These are phyloP conservation scores for Eublepharis macularius DNA, from an alignment of 2,113 vertebrate species.

Conservation along the genomic window DNA sequence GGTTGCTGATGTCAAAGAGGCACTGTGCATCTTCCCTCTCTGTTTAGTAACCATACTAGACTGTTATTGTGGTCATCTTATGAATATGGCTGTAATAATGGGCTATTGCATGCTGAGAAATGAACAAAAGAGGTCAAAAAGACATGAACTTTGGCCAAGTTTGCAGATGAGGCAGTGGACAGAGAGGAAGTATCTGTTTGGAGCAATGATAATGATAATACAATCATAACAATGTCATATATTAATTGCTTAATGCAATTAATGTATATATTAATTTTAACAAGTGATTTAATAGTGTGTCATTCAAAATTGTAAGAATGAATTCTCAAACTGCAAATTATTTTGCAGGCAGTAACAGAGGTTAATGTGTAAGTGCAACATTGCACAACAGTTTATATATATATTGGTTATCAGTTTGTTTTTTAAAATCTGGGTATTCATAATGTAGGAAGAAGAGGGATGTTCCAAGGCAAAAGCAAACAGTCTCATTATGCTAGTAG, in stretches of 20 bases:
- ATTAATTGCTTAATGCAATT: neutral
- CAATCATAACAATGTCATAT: neutral
- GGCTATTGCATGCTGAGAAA: neutral
- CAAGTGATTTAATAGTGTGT: neutral
- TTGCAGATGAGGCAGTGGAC: neutral
- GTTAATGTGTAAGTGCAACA: neutral
- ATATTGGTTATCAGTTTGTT: neutral
- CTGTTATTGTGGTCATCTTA: neutral
- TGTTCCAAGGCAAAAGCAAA: neutral
- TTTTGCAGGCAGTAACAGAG: neutral
- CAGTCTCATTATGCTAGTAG: neutral
- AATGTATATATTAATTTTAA: neutral
- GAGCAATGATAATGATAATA: no score
- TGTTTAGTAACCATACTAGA: neutral
- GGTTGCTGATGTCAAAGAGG: neutral
- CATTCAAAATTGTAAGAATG: neutral
- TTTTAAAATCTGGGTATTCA: neutral
- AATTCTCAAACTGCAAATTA: neutral
- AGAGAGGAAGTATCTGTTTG: neutral
- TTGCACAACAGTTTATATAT: neutral
- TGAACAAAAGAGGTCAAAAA: neutral
- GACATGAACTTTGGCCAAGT: no score
- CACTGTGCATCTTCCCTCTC: neutral
- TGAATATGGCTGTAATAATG: neutral
- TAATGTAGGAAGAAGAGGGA: neutral